Evolutionary conservation across 2,888 invertebrate genomes (phyloP).

Genomic region (Muschampia plurimacula): DNA sequence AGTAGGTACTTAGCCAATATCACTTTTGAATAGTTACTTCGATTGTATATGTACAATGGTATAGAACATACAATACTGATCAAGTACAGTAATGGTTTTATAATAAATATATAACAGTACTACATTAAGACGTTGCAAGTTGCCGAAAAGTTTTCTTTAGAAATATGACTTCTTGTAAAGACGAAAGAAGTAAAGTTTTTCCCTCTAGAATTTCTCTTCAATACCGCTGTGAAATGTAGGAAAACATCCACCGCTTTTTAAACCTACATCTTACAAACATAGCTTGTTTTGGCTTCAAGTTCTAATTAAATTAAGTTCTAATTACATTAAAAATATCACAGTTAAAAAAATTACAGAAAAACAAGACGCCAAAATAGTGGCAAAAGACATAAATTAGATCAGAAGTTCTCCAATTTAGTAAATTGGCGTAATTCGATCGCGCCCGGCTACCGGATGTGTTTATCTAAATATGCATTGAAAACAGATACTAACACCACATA

Average conservation of each 20-base stretch:
- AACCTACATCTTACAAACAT: too few species aligned
- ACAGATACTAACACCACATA: constrained; percentile 36
- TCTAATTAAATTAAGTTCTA: not conserved
- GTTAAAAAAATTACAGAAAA: not conserved
- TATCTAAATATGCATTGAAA: constrained; percentile 53
- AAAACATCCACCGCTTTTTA: too few species aligned
- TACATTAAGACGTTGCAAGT: too few species aligned
- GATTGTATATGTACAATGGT: too few species aligned
- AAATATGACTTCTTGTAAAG: too few species aligned
- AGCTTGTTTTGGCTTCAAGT: not conserved
- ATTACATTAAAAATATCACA: constrained; percentile 1
- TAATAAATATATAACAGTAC: too few species aligned
- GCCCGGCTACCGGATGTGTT: constrained; percentile 53
- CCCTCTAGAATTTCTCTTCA: too few species aligned
- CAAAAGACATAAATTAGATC: constrained; percentile 19
- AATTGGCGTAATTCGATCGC: constrained; percentile 52
- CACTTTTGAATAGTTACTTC: not conserved
- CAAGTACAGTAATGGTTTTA: too few species aligned
- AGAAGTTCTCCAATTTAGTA: constrained; percentile 23
- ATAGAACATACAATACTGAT: too few species aligned
- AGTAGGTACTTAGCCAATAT: not conserved
- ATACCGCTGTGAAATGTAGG: too few species aligned
- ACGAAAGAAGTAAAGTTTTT: too few species aligned
- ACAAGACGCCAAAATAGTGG: constrained; percentile 6
- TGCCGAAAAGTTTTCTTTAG: too few species aligned